A percentile compares a stretch with the other conserved stretches of the same genome.
phyloP scores from a whole-genome alignment of 2,113 vertebrate genomes.

The Phalacrocorax brasilianus region DNA sequence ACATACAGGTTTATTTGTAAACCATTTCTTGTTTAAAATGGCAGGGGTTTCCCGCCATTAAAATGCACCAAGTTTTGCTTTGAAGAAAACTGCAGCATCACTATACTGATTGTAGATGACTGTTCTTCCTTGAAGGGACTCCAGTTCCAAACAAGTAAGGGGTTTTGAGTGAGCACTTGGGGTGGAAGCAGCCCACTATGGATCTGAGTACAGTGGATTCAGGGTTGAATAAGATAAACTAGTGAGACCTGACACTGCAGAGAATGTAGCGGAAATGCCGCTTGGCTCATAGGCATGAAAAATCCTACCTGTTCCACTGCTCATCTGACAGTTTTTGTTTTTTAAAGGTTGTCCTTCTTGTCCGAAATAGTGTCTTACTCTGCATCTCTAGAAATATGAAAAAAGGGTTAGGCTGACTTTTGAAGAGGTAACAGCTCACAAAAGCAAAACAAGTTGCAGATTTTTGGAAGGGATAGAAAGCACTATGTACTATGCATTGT shows the following conservation, averaged over 20 bases:
- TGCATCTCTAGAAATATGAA: background rate
- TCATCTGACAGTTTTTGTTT: background rate
- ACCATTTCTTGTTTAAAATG: background rate
- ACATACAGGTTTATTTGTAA: background rate
- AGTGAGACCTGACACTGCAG: background rate
- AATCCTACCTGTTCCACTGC: background rate
- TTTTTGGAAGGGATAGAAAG: background rate
- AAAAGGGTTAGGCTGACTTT: background rate
- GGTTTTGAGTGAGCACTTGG: background rate
- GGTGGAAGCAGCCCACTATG: background rate
- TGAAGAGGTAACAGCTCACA: background rate
- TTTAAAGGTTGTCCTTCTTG: background rate
- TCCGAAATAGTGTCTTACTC: background rate
- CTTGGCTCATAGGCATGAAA: background rate
- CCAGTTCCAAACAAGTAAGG: background rate
- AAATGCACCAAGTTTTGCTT: background rate
- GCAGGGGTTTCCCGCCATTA: background rate
- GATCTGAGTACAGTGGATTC: background rate
- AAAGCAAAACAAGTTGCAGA: background rate
- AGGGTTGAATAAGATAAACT: background rate
- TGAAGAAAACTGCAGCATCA: background rate
- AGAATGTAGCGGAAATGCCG: background rate
- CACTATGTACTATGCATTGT: background rate
- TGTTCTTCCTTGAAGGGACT: background rate
- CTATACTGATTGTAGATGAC: background rate